Base-by-base conservation (phyloP, 2,888 invertebrate species). In the Orthonevra nobilis region DNA sequence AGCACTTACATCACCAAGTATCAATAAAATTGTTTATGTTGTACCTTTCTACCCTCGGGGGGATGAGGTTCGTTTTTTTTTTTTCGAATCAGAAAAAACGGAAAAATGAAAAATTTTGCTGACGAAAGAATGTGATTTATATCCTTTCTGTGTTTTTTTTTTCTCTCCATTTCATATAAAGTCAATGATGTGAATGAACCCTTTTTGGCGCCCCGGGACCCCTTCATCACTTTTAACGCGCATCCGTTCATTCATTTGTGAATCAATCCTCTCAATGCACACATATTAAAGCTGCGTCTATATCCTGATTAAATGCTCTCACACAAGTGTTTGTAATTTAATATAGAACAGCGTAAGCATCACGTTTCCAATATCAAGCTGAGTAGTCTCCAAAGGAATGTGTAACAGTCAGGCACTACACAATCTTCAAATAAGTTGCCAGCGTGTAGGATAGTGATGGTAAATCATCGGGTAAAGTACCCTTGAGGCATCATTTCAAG, bases 1-100 rank as follows among this genome's bases (percentile, higher is more conserved):
- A 28, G 32, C 26, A 46, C 42, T 73, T 58, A 38, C 50, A 32
- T 56, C 15, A 15, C 26, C 60, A 46, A 75, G 54, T 72, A 48
- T 34, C 40, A 72, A 77, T 77, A 77, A 77, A 77, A 72, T 70
- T 60, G 58, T 74, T 77, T 70, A 77, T 77, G 77, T 40, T 75
- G 52, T 70, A 54, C 64, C 69, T 69, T 54, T 61, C 30, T 42
- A 32, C 10, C 20, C 14, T 12, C 26, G 17, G 36, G 46, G 17
- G 23, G 23, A n/a, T n/a, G 10, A 58, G 23, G 7, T 26, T 36
- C n/a, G 54, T 46, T 50, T 40, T 66, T 30, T 12, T 7, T 23
- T 23, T 23, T 23, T 23, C 23, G 23, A 23, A n/a, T n/a, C n/a
- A n/a, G n/a, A n/a, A 50, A 50, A 42, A 36, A 38, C 30, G 30